phyloP scores from a whole-genome alignment of 2,888 invertebrate species.

The Aradus depressus region DNA sequence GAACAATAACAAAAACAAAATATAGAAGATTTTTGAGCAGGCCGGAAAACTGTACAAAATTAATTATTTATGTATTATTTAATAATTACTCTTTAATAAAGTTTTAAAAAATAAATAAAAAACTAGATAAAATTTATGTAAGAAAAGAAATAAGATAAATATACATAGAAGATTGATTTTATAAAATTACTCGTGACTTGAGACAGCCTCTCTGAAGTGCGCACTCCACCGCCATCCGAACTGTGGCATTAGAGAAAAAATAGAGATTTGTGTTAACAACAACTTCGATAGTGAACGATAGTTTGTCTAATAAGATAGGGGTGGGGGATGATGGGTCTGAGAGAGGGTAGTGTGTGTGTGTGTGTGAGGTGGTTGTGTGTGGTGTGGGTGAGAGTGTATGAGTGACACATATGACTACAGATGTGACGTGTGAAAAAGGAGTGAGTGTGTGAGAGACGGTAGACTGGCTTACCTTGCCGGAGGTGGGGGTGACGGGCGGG shows the following conservation, averaged over 20 bases:
- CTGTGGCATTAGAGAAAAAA: constrained; percentile 38
- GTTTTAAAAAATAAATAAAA: constrained; percentile 24
- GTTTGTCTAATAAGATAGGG: constrained; percentile 16
- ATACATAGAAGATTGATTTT: constrained; percentile 20
- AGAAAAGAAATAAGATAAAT: constrained; percentile 20
- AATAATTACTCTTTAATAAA: constrained; percentile 28
- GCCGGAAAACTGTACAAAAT: constrained; percentile 20
- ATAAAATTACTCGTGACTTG: constrained; percentile 63
- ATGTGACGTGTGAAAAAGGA: too few species aligned
- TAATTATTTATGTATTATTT: constrained; percentile 33
- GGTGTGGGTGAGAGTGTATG: neutral
- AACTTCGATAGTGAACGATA: too few species aligned
- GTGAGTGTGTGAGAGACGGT: constrained; percentile 1
- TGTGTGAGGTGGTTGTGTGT: constrained; percentile 17
- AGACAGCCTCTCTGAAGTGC: constrained; percentile 93
- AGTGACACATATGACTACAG: too few species aligned
- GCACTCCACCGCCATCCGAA: constrained; percentile 94
- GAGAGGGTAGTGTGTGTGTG: constrained; percentile 16
- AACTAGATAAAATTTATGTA: constrained; percentile 21
- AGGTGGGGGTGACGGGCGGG: constrained; percentile 48
- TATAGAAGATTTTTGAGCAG: constrained; percentile 11
- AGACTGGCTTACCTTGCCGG: constrained; percentile 54
- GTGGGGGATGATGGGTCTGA: constrained; percentile 17
- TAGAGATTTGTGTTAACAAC: constrained; percentile 10
- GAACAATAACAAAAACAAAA: constrained; percentile 6